A percentile compares a stretch with the other conserved stretches of the same genome.
phyloP scores from a whole-genome alignment of 1,140 invertebrate genomes.

The Drosophila bipectinata region DNA sequence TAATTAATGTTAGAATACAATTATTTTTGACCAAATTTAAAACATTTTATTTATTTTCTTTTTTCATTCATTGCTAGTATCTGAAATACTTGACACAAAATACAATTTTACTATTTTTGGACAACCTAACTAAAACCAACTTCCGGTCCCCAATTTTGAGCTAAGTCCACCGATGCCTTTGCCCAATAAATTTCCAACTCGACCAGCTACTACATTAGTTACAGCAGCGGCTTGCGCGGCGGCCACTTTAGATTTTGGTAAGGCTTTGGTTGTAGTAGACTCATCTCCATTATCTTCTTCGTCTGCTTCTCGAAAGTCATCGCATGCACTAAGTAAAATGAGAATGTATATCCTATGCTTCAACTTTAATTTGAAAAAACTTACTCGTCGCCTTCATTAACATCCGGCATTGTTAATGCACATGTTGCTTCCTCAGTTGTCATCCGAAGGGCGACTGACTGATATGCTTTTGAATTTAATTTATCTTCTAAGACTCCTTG shows the following conservation, averaged over 20 bases:
- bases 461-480: slow-evolving; percentile 98
- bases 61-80: too few relatives aligned
- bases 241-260: slow-evolving; percentile 81
- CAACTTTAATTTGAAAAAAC: slow-evolving; percentile 6
- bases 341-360: neutral
- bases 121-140: slow-evolving; percentile 86
- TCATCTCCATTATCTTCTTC: slow-evolving; percentile 86
- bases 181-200: slow-evolving; percentile 91
- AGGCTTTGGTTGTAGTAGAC: slow-evolving; percentile 85
- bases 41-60: too few relatives aligned
- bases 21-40: too few relatives aligned
- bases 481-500: slow-evolving; percentile 99
- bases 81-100: neutral
- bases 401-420: slow-evolving; percentile 92
- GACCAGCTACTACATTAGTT: slow-evolving; percentile 90
- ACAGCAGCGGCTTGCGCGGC: slow-evolving; percentile 84
- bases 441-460: slow-evolving; percentile 96
- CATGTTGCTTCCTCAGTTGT: slow-evolving; percentile 98
- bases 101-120: neutral
- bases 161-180: slow-evolving; percentile 91
- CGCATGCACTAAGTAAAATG: slow-evolving; percentile 63
- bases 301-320: slow-evolving; percentile 87
- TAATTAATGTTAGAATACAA: too few relatives aligned
- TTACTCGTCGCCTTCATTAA: slow-evolving; percentile 87
- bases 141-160: slow-evolving; percentile 89